Percentiles rank a stretch among this genome's conserved stretches.
These are phyloP conservation scores for Ispidina picta DNA, from an alignment of 2,797 vertebrate genomes.

Conservation along the genomic window DNA sequence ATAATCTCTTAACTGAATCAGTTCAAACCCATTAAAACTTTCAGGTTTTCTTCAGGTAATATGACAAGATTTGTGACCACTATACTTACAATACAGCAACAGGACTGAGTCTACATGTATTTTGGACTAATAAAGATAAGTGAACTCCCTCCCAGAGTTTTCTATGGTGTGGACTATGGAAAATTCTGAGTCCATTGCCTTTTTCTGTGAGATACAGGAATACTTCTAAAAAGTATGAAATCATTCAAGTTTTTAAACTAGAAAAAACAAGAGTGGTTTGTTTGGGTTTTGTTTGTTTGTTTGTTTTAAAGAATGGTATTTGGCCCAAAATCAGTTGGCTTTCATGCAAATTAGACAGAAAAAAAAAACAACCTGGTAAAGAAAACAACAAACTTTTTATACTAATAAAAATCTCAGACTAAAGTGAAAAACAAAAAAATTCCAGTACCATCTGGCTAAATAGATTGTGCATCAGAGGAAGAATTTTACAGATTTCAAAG, in stretches of 20 bases:
- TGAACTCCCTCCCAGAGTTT: neutral
- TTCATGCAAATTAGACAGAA: neutral
- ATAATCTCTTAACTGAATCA: neutral
- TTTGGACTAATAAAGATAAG: neutral
- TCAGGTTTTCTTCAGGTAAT: neutral
- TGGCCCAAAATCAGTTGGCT: neutral
- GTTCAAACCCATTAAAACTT: neutral
- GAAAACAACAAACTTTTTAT: neutral
- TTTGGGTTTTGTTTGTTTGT: neutral
- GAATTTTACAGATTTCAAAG: neutral
- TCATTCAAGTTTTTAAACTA: neutral
- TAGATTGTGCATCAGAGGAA: neutral
- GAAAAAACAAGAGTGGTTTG: accelerated
- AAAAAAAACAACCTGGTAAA: neutral
- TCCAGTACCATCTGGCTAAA: neutral
- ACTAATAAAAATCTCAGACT: neutral
- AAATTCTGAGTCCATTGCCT: neutral
- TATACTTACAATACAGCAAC: neutral
- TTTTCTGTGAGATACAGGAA: neutral
- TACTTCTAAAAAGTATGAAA: neutral
- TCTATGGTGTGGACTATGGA: neutral
- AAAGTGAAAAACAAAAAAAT: neutral
- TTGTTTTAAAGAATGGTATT: neutral
- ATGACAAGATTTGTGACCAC: neutral
- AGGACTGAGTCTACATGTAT: neutral